Evolutionary conservation across 2,113 vertebrate species (phyloP).

Genomic region (Oncorhynchus gorbuscha): DNA sequence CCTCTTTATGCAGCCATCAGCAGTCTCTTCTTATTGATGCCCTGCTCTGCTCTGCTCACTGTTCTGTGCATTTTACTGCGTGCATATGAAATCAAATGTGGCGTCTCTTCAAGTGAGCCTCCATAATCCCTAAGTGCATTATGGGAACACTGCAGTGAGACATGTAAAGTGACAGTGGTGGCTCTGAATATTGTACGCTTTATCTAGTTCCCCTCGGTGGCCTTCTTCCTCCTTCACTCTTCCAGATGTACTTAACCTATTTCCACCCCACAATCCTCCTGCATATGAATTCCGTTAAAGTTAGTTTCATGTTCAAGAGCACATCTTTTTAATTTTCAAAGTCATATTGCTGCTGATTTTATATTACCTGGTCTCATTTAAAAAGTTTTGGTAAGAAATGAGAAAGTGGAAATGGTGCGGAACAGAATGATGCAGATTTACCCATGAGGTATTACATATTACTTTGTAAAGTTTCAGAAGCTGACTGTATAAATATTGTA

Average conservation of each 20-base stretch:
- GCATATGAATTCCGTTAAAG: conserved; percentile 11
- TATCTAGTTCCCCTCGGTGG: neutral
- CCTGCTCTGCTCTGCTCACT: neutral
- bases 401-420: neutral
- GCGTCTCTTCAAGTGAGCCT: conserved; percentile 24
- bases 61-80: conserved; percentile 16
- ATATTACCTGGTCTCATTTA: neutral
- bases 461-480: neutral
- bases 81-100: conserved; percentile 46
- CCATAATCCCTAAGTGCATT: conserved; percentile 38
- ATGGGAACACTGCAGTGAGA: conserved; percentile 27
- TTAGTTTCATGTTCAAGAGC: conserved; percentile 4
- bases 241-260: conserved; percentile 28
- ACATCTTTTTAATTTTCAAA: conserved; percentile 4
- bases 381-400: neutral
- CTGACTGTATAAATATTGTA: neutral
- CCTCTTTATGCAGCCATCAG: conserved; percentile 12
- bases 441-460: neutral
- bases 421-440: neutral
- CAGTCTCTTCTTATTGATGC: conserved; percentile 14
- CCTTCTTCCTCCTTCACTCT: neutral
- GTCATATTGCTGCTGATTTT: neutral
- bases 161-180: conserved; percentile 22
- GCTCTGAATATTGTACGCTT: conserved; percentile 16
- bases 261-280: neutral